These are phyloP conservation scores for Zenarchopterus dispar DNA, from an alignment of 2,797 vertebrate genomes.

Conservation along the genomic window DNA sequence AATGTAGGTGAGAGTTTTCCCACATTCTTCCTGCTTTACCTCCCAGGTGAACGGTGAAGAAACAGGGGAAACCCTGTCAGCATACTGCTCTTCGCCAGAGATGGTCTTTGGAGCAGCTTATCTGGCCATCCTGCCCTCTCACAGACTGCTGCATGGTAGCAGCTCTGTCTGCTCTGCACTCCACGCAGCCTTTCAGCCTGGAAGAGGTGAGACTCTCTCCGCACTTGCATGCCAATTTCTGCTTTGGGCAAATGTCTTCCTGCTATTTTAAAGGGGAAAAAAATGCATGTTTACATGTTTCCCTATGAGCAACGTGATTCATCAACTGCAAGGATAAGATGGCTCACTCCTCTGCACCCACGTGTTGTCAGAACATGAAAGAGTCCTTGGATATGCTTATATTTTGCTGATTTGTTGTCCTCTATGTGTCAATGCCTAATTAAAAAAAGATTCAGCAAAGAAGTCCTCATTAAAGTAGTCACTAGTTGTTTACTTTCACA, in stretches of 20 bases:
- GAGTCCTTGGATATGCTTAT: neutral
- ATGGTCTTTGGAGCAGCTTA: constrained; percentile 90
- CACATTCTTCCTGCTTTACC: constrained; percentile 8
- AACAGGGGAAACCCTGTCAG: constrained; percentile 87
- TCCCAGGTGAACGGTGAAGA: constrained; percentile 86
- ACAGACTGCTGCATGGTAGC: constrained; percentile 87
- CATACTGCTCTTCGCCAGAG: constrained; percentile 90
- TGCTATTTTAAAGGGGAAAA: no score
- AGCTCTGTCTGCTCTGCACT: constrained; percentile 83
- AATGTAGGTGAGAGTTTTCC: neutral
- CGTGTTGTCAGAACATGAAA: constrained; percentile 2
- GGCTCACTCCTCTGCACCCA: neutral
- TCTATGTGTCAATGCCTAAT: no score
- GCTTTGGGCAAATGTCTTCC: neutral
- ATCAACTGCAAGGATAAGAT: no score
- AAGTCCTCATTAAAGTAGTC: no score
- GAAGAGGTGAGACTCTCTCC: constrained; percentile 79
- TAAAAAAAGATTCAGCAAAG: no score
- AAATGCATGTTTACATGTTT: no score
- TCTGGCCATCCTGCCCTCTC: constrained; percentile 87
- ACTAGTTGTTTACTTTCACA: no score
- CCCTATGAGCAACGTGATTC: no score
- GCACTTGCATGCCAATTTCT: neutral
- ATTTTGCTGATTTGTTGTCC: constrained; percentile 2
- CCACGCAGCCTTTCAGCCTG: constrained; percentile 76